Conservation (phyloP, 2,797 vertebrate genomes). For the Coranthus polyacanthus region DNA sequence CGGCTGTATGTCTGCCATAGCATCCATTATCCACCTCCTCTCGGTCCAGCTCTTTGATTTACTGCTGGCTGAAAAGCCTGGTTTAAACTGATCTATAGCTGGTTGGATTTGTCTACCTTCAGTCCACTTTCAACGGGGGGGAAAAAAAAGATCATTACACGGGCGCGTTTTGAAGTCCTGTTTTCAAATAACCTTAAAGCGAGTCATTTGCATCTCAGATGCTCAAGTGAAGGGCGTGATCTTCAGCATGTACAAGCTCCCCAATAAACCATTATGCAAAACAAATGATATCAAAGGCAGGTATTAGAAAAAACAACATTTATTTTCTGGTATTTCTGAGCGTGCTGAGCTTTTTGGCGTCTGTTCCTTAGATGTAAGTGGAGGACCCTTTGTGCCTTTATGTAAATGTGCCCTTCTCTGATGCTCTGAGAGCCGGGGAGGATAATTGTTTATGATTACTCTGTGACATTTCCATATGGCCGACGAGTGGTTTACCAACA, state of each 20-base stretch:
- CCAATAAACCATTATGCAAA: slow-evolving; percentile 7
- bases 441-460: slow-evolving; percentile 84
- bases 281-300: slow-evolving; percentile 32
- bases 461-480: slow-evolving; percentile 83
- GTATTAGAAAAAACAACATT: slow-evolving; percentile 26
- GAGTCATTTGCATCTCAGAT: slow-evolving; percentile 24
- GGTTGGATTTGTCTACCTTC: slow-evolving; percentile 40
- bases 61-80: slow-evolving; percentile 48
- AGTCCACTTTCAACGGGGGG: slow-evolving; percentile 28
- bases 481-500: slow-evolving; percentile 54
- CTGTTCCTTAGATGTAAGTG: slow-evolving; percentile 49
- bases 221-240: slow-evolving; percentile 12
- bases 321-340: slow-evolving; percentile 38
- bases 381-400: slow-evolving; percentile 72
- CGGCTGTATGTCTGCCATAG: slow-evolving; percentile 60
- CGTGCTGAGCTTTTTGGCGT: slow-evolving; percentile 37
- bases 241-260: slow-evolving; percentile 13
- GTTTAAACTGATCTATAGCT: slow-evolving; percentile 58
- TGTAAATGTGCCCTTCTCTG: slow-evolving; percentile 81
- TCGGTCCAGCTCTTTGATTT: slow-evolving; percentile 68
- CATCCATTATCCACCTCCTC: slow-evolving; percentile 73
- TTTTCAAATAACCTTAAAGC: slow-evolving; percentile 34
- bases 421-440: slow-evolving; percentile 62
- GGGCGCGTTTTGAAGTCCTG: slow-evolving; percentile 15
- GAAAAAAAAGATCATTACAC: slow-evolving; percentile 35